Evolutionary conservation across 2,888 invertebrate species (phyloP).

Genomic region (Athalia rosae): DNA sequence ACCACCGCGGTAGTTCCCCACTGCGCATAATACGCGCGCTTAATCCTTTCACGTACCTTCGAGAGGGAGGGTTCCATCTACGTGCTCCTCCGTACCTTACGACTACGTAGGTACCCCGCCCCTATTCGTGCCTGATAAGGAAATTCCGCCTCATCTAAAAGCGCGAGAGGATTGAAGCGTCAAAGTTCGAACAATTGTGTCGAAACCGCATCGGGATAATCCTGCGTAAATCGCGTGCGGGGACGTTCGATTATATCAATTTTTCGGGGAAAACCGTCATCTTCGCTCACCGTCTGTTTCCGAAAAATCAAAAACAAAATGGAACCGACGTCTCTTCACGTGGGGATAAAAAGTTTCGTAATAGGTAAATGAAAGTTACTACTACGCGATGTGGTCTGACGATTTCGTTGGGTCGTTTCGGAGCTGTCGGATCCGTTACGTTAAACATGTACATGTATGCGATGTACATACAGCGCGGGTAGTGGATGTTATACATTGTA

Average conservation of each 20-base stretch:
- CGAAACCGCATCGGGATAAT: neutral
- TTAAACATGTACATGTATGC: no score
- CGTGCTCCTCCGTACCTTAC: constrained; percentile 5
- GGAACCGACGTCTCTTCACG: neutral
- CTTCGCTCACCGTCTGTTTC: constrained; percentile 16
- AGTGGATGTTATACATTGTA: neutral
- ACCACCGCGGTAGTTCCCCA: neutral
- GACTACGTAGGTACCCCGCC: neutral
- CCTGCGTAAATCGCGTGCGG: no score
- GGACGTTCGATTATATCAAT: no score
- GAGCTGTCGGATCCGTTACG: no score
- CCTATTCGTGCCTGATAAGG: constrained; percentile 28
- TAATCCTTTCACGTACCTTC: constrained; percentile 33
- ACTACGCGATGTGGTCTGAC: no score
- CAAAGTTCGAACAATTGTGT: constrained; percentile 37
- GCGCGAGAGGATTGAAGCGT: constrained; percentile 17
- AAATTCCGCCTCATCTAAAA: no score
- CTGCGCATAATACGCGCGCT: constrained; percentile 32
- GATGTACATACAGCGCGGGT: neutral
- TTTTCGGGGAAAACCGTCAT: neutral
- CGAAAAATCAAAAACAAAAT: constrained; percentile 28
- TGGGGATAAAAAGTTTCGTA: constrained; percentile 3
- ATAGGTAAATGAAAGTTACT: neutral
- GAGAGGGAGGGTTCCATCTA: neutral
- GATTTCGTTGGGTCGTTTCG: no score